A percentile compares a stretch with the other conserved stretches of the same genome.
Evolutionary conservation across 2,113 vertebrate genomes (phyloP).

Genomic region (Peromyscus californicus): DNA sequence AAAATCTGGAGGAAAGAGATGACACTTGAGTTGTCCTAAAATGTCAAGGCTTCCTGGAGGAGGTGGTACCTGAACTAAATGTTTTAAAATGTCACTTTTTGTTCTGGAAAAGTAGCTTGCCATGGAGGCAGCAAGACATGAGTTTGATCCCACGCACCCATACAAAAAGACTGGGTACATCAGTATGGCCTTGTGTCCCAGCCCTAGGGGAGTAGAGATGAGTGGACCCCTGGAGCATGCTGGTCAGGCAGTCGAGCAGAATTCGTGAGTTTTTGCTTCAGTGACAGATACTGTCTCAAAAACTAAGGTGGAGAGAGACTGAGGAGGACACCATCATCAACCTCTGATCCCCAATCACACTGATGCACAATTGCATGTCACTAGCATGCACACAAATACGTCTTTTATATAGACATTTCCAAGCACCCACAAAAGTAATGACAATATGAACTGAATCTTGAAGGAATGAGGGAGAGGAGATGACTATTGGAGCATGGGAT

Average conservation of each 20-base stretch:
- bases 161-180: neutral
- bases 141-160: neutral
- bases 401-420: neutral
- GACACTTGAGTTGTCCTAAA: neutral
- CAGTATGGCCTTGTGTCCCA: too few relatives aligned
- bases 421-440: neutral
- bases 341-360: neutral
- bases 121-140: neutral
- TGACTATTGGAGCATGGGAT: neutral
- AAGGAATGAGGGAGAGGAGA: neutral
- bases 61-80: neutral
- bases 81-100: neutral
- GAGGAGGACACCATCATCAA: neutral
- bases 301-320: neutral
- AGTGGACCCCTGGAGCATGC: too few relatives aligned
- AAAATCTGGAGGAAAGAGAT: neutral
- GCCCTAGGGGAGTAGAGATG: neutral
- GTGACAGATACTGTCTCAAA: neutral
- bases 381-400: neutral
- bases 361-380: neutral
- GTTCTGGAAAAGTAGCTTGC: neutral
- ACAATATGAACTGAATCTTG: neutral
- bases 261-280: neutral
- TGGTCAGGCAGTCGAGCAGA: neutral
- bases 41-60: conserved; percentile 4